These are phyloP conservation scores for Drosophila athabasca DNA, from an alignment of 1,140 invertebrate species.

Conservation along the genomic window DNA sequence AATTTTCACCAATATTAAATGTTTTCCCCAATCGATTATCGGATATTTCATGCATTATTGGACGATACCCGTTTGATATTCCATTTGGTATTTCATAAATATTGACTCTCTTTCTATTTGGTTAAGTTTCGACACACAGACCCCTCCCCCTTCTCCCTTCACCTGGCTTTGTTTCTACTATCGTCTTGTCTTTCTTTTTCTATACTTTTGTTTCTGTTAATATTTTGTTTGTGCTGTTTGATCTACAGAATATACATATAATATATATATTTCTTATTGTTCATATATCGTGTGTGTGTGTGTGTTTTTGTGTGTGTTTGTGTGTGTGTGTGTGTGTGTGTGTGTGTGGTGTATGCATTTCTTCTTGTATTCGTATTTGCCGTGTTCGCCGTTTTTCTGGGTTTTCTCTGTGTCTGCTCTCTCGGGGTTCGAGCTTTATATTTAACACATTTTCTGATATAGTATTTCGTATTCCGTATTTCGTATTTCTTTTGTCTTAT, in stretches of 20 bases:
- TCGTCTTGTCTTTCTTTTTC: not conserved
- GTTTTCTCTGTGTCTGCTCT: constrained; percentile 33
- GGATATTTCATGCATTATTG: not conserved
- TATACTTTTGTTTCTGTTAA: constrained; percentile 29
- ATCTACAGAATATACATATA: constrained; percentile 17
- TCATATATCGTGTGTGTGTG: constrained; percentile 2
- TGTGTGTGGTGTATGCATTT: constrained; percentile 35
- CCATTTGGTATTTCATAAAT: constrained; percentile 23
- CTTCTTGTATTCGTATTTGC: constrained; percentile 25
- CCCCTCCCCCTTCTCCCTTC: no score
- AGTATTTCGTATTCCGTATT: constrained; percentile 7
- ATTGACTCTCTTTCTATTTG: constrained; percentile 37
- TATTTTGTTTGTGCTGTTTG: constrained; percentile 40
- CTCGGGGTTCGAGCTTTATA: constrained; percentile 36
- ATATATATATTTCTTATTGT: no score
- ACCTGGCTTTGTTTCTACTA: constrained; percentile 14
- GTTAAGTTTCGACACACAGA: constrained; percentile 35
- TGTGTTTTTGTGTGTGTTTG: no score
- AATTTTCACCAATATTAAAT: not conserved
- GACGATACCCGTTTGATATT: constrained; percentile 18
- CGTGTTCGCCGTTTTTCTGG: constrained; percentile 31
- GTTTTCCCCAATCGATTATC: not conserved
- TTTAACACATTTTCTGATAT: constrained; percentile 28
- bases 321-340: constrained; percentile 10
- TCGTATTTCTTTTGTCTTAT: constrained; percentile 21